A percentile compares a stretch with the other conserved stretches of the same genome.
phyloP scores from a whole-genome alignment of 1,140 invertebrate genomes.

The Brachionus asplanchnoidis region DNA sequence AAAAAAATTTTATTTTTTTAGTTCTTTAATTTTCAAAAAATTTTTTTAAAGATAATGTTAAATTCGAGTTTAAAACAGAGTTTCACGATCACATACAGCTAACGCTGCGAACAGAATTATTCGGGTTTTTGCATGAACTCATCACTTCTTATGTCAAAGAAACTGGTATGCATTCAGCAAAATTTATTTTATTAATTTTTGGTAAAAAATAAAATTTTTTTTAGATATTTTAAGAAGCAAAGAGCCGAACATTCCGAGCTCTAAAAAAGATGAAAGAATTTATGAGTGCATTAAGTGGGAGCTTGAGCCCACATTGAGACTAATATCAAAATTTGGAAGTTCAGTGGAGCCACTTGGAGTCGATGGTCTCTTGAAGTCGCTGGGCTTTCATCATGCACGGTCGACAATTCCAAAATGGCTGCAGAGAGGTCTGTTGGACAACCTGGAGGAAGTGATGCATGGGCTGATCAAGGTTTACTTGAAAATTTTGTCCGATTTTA shows the following conservation, averaged over 20 bases:
- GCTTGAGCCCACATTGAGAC: constrained; percentile 90
- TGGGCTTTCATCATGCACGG: constrained; percentile 90
- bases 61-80: constrained; percentile 94
- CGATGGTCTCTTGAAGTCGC: constrained; percentile 90
- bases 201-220: neutral
- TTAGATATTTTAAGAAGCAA: constrained; percentile 8
- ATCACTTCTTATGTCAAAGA: constrained; percentile 73
- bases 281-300: constrained; percentile 95
- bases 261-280: constrained; percentile 79
- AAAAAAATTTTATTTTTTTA: neutral
- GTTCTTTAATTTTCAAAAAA: constrained; percentile 58
- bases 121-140: constrained; percentile 92
- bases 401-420: constrained; percentile 98
- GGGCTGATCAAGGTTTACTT: constrained; percentile 17
- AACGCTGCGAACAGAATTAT: constrained; percentile 91
- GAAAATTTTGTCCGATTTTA: constrained; percentile 28
- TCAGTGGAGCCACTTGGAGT: constrained; percentile 52
- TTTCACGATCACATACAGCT: constrained; percentile 98
- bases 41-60: constrained; percentile 75
- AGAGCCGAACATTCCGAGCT: constrained; percentile 49
- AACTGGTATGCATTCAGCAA: neutral
- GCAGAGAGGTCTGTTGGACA: constrained; percentile 90
- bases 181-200: too few relatives aligned
- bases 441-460: constrained; percentile 25
- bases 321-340: constrained; percentile 46